Evolutionary conservation across 2,888 invertebrate species (phyloP).

Genomic region (Tortrix viridana): DNA sequence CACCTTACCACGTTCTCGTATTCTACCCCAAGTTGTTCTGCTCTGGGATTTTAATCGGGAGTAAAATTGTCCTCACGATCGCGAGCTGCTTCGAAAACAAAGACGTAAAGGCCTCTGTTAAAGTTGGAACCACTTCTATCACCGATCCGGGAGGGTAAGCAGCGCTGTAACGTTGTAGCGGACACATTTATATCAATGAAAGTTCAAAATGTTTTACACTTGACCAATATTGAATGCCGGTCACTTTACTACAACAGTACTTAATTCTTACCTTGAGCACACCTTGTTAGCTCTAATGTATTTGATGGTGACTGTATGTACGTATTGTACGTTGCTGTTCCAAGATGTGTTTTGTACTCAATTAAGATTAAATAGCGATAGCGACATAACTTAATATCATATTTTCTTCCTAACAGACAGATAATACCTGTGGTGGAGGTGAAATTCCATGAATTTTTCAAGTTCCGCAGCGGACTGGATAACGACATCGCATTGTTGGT

Average conservation of each 20-base stretch:
- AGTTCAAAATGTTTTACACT: too few relatives aligned
- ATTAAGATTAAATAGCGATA: too few relatives aligned
- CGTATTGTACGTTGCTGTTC: too few relatives aligned
- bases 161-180: too few relatives aligned
- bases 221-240: too few relatives aligned
- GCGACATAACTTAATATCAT: neutral
- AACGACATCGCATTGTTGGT: conserved; percentile 71
- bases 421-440: conserved; percentile 57
- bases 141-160: conserved; percentile 52
- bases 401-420: conserved; percentile 52
- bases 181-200: too few relatives aligned
- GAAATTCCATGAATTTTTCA: conserved; percentile 70
- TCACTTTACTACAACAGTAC: too few relatives aligned
- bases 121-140: conserved; percentile 58
- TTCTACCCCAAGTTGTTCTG: conserved; percentile 62
- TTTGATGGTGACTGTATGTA: too few relatives aligned
- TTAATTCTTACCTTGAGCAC: too few relatives aligned
- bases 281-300: too few relatives aligned
- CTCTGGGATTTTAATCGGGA: conserved; percentile 64
- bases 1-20: conserved; percentile 64
- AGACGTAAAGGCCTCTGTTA: conserved; percentile 52
- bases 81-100: conserved; percentile 62
- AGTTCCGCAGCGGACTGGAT: conserved; percentile 52
- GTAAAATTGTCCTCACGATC: conserved; percentile 61
- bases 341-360: too few relatives aligned